phyloP scores from a whole-genome alignment of 1,140 invertebrate genomes.

The Aethina tumida region DNA sequence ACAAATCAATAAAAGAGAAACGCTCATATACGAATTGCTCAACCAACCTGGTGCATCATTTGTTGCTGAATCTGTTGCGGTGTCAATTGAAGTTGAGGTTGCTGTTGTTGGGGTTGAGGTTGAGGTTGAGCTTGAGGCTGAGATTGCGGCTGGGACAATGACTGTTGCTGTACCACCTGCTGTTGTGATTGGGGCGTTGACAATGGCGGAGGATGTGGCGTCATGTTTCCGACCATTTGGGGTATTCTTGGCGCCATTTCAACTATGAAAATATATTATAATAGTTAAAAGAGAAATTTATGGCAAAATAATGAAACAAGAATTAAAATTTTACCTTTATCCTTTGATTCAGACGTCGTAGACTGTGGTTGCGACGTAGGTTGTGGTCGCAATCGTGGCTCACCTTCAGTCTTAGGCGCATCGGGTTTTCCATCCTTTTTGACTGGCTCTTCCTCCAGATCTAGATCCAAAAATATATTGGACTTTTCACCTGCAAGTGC shows the following conservation, averaged over 20 bases:
- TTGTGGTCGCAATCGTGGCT: conserved; percentile 8
- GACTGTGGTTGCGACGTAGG: conserved; percentile 6
- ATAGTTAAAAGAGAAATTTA: too few species aligned
- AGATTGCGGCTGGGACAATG: conserved; percentile 1
- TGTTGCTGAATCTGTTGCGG: conserved; percentile 36
- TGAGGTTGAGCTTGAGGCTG: conserved; percentile 9
- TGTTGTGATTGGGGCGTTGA: conserved; percentile 18
- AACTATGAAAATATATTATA: too few species aligned
- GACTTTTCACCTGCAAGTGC: conserved; percentile 63
- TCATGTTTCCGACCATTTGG: too few species aligned
- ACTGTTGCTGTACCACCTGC: conserved; percentile 8
- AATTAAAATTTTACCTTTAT: too few species aligned
- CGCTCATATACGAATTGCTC: neutral
- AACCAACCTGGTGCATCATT: conserved; percentile 34
- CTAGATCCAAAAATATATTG: conserved; percentile 60
- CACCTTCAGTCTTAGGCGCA: conserved; percentile 8
- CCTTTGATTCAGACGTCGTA: too few species aligned
- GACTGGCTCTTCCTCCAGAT: conserved; percentile 59
- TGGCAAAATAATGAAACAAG: too few species aligned
- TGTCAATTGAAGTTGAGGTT: conserved; percentile 7
- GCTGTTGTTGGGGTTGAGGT: conserved; percentile 11
- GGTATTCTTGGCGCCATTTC: too few species aligned
- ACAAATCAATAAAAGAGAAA: neutral
- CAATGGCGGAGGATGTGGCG: conserved; percentile 18
- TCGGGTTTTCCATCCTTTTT: conserved; percentile 46